Percentiles rank a stretch among this genome's conserved stretches.
Evolutionary conservation across 2,113 vertebrate genomes (phyloP).

Genomic region (Semnopithecus entellus): DNA sequence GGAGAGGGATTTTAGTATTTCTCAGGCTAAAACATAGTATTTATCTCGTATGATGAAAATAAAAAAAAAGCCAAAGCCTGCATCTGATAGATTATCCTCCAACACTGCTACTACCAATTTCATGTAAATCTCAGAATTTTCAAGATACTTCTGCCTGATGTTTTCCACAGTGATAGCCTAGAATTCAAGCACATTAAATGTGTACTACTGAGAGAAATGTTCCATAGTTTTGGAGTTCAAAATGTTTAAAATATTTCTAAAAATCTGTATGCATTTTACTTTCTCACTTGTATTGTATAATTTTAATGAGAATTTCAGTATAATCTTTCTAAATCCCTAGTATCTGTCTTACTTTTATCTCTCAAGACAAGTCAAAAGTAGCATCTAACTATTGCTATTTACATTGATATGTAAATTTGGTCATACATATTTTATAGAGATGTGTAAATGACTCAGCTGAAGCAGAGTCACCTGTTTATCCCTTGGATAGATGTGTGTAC

Average conservation of each 20-base stretch:
- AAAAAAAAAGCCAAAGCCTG: background rate
- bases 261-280: slow-evolving; percentile 45
- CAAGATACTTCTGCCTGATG: background rate
- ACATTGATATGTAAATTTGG: slow-evolving; percentile 73
- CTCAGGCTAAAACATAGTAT: background rate
- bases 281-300: slow-evolving; percentile 32
- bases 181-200: background rate
- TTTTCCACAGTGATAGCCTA: background rate
- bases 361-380: slow-evolving; percentile 41
- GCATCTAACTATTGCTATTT: slow-evolving; percentile 49
- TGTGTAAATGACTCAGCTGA: slow-evolving; percentile 53
- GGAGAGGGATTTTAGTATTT: background rate
- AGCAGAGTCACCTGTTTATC: slow-evolving; percentile 63
- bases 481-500: background rate
- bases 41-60: background rate
- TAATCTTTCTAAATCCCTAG: slow-evolving; percentile 70
- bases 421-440: slow-evolving; percentile 70
- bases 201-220: background rate
- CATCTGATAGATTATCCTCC: background rate
- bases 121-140: slow-evolving; percentile 42
- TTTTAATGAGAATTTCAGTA: slow-evolving; percentile 69
- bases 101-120: slow-evolving; percentile 7
- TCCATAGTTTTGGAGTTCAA: slow-evolving; percentile 39
- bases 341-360: slow-evolving; percentile 67
- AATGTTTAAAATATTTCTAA: background rate